A percentile compares a stretch with the other conserved stretches of the same genome.
phyloP scores from a whole-genome alignment of 2,113 vertebrate species.

The Myiagra hebetior region DNA sequence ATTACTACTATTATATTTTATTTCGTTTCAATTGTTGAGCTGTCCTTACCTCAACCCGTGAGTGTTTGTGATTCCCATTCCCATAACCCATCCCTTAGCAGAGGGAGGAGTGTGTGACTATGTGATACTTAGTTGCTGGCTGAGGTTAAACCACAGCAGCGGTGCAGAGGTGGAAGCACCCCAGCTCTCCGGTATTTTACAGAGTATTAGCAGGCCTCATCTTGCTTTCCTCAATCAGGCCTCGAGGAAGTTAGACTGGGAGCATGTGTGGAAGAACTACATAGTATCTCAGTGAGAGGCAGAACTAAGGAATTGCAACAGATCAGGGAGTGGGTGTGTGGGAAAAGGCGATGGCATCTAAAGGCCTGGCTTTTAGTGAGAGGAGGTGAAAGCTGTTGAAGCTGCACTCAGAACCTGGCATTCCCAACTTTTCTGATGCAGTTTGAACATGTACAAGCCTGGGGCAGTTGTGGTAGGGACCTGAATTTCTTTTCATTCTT shows the following conservation, averaged over 20 bases:
- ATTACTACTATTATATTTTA: neutral
- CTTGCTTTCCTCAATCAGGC: no score
- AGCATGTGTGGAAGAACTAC: neutral
- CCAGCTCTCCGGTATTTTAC: neutral
- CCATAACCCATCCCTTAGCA: accelerated
- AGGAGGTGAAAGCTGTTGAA: neutral
- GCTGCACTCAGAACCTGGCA: neutral
- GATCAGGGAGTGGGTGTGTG: neutral
- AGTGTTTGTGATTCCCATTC: neutral
- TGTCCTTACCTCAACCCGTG: neutral
- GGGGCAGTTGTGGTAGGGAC: neutral
- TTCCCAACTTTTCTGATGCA: neutral
- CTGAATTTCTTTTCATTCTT: neutral
- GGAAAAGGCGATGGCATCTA: accelerated
- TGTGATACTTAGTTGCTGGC: neutral
- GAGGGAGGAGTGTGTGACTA: neutral
- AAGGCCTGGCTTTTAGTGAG: neutral
- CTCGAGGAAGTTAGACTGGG: neutral
- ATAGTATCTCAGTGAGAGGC: neutral
- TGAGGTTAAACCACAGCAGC: neutral
- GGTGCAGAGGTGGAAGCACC: neutral
- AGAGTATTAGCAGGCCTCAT: neutral
- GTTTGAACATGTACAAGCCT: accelerated
- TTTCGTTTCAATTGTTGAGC: neutral
- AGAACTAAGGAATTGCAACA: neutral